Evolutionary conservation across 2,888 invertebrate genomes (phyloP), one percentile per base, ranked within the genome.

Genomic region (Chrysopilus asiliformis): DNA sequence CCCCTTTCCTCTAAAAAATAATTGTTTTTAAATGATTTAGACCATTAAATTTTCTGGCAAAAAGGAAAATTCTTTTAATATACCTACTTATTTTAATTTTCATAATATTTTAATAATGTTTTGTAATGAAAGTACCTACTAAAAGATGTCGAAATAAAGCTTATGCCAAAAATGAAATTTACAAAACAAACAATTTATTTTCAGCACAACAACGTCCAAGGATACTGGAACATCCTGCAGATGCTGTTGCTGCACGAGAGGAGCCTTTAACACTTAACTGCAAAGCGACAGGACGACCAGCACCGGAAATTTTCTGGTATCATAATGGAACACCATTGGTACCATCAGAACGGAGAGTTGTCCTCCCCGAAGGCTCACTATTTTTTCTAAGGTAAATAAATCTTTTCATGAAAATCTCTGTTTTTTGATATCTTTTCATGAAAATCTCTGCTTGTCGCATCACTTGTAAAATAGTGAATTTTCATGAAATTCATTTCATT

Each of bases 211-310:
- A 52, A 40, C 45, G 50, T 35, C 52, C 52, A 6, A 40, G 47
- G 34, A 52, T 52, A 38, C 38, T 50, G 28, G 52, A 52, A 34
- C 52, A 52, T 44, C 52, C 52, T 32, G 47, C 48, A n/a, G 50
- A 52, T 46, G 52, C 48, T 31, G 47, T 52, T 33, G 52, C 52
- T 16, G 48, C 52, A n/a, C 43, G 48, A n/a, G 52, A 51, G 34
- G 52, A 52, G 32, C 52, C 52, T 12, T 39, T 52, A 15, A 52
- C 50, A 32, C 40, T 52, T n/a, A 52, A 52, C 37, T 52, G 52
- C 40, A 51, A 51, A 40, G 52, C 52, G 29, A 48, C 50, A 20
- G 52, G 52, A 39, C 44, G 52, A 16, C 50, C 50, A 38, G 43
- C 44, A 34, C 52, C 52, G 18, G 49, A 49, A 27, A 50, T 52